Evolutionary conservation across 2,888 invertebrate species (phyloP), one percentile per base, ranked within the genome.

Genomic region (Serrognathus titanus): DNA sequence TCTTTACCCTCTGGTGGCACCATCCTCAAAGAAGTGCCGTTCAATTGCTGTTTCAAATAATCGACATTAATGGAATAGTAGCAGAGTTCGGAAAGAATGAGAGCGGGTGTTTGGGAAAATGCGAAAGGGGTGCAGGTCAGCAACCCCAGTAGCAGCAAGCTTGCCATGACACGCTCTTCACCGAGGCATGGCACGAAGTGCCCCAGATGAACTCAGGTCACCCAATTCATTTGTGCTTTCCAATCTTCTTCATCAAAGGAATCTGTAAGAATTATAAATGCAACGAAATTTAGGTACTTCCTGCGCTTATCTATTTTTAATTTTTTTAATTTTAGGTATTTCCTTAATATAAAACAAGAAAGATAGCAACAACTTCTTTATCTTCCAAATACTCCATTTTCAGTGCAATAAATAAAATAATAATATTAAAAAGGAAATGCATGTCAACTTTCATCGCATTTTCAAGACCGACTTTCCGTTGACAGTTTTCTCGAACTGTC

Each of bases 31-130:
- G 79, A 81, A 60, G 79, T 82, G 62, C 80, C 84, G 69, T 83
- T 82, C 73, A 85, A 82, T 64, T 80, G 81, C 58, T 85, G 83
- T 68, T 84, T 84, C 12, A 86, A 83, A 40, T 76, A 84, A 40
- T 82, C 84, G 1, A 85, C 83, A 1, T 84, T 85, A 1, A 83
- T 81, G 40, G 76, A 85, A 62, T 71, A 82, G 60, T 75, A 75
- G 46, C 73, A 75, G 13, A 68, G 68, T 50, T 78, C 80, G 43
- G 71, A 74, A 3, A 81, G 82, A 51, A 80, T 79, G 7, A 54
- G 20, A 79, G 74, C 78, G 78, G 63, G 75, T 78, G 46, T 77
- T 79, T 62, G 78, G 76, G 67, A 77, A 77, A 60, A 79, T 77
- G 70, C 75, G 78, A 63, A 78, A 79, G 71, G 74, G 79, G 48